phyloP scores from a whole-genome alignment of 2,888 invertebrate genomes.

The Ophion ellenae region DNA sequence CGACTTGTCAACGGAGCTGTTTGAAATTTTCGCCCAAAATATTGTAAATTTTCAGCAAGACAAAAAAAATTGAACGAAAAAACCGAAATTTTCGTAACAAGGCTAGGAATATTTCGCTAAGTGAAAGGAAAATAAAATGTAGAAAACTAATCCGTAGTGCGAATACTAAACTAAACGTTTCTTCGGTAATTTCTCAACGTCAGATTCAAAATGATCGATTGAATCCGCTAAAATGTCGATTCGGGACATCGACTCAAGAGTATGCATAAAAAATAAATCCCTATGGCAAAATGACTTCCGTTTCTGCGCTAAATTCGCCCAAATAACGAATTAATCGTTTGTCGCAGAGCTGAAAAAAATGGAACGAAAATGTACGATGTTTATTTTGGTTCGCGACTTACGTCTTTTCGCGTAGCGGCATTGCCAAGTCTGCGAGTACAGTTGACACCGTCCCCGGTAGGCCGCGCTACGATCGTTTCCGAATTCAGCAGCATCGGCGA shows the following conservation, averaged over 20 bases:
- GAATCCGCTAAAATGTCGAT: neutral
- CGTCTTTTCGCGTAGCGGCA: constrained; percentile 71
- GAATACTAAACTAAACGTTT: neutral
- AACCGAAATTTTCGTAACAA: too few relatives aligned
- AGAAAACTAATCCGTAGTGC: neutral
- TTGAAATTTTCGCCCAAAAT: too few relatives aligned
- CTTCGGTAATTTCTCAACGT: neutral
- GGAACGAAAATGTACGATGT: neutral
- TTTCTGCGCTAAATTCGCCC: neutral
- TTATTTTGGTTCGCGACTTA: constrained; percentile 65
- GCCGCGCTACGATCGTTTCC: constrained; percentile 73
- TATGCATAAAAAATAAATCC: neutral
- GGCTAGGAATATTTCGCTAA: neutral
- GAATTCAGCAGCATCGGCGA: constrained; percentile 71
- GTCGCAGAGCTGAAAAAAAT: constrained; percentile 2
- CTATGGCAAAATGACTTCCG: neutral
- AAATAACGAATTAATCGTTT: neutral
- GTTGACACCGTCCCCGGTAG: constrained; percentile 76
- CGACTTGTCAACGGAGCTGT: too few relatives aligned
- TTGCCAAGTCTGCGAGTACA: constrained; percentile 72
- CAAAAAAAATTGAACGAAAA: neutral
- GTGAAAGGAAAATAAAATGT: neutral
- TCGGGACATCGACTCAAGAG: neutral
- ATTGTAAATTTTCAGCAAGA: neutral
- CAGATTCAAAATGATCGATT: neutral